A percentile compares a stretch with the other conserved stretches of the same genome.
Conservation (phyloP, 2,797 vertebrate species). For the Leuciscus waleckii region DNA sequence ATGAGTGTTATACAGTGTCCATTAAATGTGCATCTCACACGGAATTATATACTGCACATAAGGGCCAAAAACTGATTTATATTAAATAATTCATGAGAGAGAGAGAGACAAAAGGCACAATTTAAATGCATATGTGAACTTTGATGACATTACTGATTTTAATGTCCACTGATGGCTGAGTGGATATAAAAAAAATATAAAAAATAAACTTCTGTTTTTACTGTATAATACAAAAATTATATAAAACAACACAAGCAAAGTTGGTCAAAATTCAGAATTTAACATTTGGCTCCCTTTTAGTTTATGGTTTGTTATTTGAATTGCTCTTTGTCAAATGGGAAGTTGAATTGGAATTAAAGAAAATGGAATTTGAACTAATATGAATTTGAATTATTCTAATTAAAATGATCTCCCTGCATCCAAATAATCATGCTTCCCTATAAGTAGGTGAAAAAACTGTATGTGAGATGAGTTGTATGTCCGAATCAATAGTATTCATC, state of each 20-base stretch:
- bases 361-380: neutral
- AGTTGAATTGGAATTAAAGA: neutral
- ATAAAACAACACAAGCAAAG: too few species aligned
- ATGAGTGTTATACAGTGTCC: neutral
- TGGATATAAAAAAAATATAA: neutral
- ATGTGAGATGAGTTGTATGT: neutral
- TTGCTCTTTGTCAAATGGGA: neutral
- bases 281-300: too few species aligned
- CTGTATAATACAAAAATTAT: neutral
- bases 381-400: neutral
- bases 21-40: conserved; percentile 70
- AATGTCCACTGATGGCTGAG: neutral
- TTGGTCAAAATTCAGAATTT: too few species aligned
- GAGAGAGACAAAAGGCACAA: neutral
- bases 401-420: neutral
- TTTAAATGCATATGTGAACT: neutral
- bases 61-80: neutral
- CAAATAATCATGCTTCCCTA: neutral
- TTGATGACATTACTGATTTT: neutral
- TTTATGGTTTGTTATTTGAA: neutral
- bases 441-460: neutral
- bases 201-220: neutral
- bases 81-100: neutral
- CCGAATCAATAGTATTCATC: neutral
- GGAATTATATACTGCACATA: conserved; percentile 57